Evolutionary conservation across 2,888 invertebrate genomes (phyloP).

Genomic region (Calephelis perditalis): DNA sequence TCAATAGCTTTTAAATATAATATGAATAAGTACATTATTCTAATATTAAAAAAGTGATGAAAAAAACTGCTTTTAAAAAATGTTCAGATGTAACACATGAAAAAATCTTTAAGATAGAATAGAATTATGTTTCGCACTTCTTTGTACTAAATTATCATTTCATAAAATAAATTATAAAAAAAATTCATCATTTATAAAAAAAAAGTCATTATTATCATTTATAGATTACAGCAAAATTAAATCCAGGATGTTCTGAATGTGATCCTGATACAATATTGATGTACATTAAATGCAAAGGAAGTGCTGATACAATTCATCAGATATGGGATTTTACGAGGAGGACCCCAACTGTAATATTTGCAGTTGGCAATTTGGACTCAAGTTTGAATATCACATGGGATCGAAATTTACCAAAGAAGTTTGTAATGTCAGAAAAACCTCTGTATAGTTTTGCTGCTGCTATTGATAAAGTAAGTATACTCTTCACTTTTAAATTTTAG

Average conservation of each 20-base stretch:
- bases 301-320: conserved; percentile 80
- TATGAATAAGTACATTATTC: too few relatives aligned
- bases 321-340: conserved; percentile 81
- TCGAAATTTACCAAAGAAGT: conserved; percentile 41
- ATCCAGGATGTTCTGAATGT: conserved; percentile 55
- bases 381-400: conserved; percentile 73
- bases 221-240: conserved; percentile 52
- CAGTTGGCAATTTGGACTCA: conserved; percentile 64
- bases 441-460: conserved; percentile 78
- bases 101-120: too few relatives aligned
- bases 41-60: too few relatives aligned
- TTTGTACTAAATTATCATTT: too few relatives aligned
- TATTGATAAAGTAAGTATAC: conserved; percentile 76
- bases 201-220: conserved; percentile 30
- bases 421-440: conserved; percentile 63
- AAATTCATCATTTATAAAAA: too few relatives aligned
- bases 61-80: too few relatives aligned
- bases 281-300: conserved; percentile 76
- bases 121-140: too few relatives aligned
- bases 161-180: too few relatives aligned
- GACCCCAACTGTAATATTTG: conserved; percentile 77
- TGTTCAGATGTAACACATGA: too few relatives aligned
- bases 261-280: conserved; percentile 52
- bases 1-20: too few relatives aligned
- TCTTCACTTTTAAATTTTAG: too few relatives aligned